Conservation (phyloP, 2,797 vertebrate species). For the Leucoraja ocellata region DNA sequence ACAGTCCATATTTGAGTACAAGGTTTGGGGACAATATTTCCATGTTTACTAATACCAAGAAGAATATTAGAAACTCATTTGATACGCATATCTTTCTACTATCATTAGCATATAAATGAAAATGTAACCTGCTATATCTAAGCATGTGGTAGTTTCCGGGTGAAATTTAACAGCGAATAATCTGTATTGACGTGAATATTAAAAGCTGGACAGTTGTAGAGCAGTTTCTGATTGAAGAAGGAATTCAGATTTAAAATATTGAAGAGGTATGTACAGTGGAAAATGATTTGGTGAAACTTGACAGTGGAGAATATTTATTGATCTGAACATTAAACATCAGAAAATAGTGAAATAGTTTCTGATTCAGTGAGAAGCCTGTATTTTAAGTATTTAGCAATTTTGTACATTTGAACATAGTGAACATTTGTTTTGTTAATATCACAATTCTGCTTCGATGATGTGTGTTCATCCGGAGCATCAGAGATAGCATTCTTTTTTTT, state of each 20-base stretch:
- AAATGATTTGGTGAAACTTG: background rate
- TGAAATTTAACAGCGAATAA: background rate
- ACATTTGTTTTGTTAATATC: background rate
- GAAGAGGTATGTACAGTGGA: background rate
- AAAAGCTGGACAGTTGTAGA: background rate
- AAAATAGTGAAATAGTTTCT: background rate
- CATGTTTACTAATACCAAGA: background rate
- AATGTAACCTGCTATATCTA: background rate
- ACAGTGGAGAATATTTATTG: background rate
- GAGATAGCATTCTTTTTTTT: background rate
- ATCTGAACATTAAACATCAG: background rate
- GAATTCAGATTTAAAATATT: background rate
- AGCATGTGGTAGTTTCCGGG: background rate
- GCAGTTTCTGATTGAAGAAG: background rate
- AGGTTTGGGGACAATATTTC: background rate
- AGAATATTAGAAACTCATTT: background rate
- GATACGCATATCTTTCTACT: background rate
- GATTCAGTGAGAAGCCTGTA: background rate
- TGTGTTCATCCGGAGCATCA: too few relatives aligned
- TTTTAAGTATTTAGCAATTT: background rate
- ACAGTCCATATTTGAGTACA: background rate
- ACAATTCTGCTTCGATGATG: background rate
- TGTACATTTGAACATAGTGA: background rate
- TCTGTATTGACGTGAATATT: background rate
- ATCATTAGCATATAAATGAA: background rate